Percentiles rank a stretch among this genome's conserved stretches.
These are phyloP conservation scores for Malacoctenus gilli DNA, from an alignment of 2,797 vertebrate genomes.

Conservation along the genomic window DNA sequence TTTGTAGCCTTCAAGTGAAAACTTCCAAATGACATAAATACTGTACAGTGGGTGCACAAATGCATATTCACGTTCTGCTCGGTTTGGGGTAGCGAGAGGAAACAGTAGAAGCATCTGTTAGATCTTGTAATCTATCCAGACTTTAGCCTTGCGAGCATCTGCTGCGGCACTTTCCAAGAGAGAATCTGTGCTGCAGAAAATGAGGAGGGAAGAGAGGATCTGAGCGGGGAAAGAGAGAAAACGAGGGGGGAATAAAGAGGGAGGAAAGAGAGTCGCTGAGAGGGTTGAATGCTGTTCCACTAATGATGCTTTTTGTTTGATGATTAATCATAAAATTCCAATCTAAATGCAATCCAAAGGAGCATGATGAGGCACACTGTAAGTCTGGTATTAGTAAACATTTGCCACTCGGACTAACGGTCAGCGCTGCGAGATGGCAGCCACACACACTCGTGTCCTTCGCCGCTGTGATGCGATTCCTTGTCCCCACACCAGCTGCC, in stretches of 20 bases:
- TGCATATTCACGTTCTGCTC: slow-evolving; percentile 31
- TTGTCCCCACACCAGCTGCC: slow-evolving; percentile 62
- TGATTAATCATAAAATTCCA: neutral
- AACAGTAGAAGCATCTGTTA: slow-evolving; percentile 78
- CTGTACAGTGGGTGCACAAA: slow-evolving; percentile 17
- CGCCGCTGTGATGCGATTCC: slow-evolving; percentile 20
- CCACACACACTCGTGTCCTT: slow-evolving; percentile 36
- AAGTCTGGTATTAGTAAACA: slow-evolving; percentile 8
- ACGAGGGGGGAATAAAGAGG: slow-evolving; percentile 3
- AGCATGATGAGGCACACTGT: neutral
- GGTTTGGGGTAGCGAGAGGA: slow-evolving; percentile 45
- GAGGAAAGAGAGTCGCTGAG: neutral
- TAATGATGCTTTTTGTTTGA: neutral
- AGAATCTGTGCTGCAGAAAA: slow-evolving; percentile 32
- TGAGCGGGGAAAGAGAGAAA: neutral
- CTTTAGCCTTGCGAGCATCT: slow-evolving; percentile 74
- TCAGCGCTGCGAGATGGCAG: slow-evolving; percentile 17
- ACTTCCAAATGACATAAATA: slow-evolving; percentile 9
- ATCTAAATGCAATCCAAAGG: neutral
- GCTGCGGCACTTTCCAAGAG: slow-evolving; percentile 56
- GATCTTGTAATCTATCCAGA: slow-evolving; percentile 78
- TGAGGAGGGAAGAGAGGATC: slow-evolving; percentile 8
- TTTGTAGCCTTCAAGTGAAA: slow-evolving; percentile 6
- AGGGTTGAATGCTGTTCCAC: neutral
- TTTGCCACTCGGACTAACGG: slow-evolving; percentile 8